A percentile compares a stretch with the other conserved stretches of the same genome.
Evolutionary conservation across 1,140 invertebrate species (phyloP).

Genomic region (Pantala flavescens): DNA sequence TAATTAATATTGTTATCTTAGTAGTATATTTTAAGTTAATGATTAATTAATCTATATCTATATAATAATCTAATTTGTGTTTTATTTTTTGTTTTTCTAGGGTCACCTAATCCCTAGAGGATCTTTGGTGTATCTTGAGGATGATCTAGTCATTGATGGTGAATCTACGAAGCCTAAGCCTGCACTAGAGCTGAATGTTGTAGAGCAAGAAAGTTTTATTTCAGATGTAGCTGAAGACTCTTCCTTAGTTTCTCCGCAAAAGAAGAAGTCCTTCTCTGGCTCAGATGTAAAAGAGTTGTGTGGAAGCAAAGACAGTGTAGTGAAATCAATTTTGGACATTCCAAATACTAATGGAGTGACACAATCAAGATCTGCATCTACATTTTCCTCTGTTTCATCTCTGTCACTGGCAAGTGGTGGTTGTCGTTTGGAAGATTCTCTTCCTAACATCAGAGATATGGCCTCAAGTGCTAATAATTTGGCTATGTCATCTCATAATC

Average conservation of each 20-base stretch:
- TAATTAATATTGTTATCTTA: too few relatives aligned
- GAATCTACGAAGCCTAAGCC: neutral
- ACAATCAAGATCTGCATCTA: neutral
- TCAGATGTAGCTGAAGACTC: neutral
- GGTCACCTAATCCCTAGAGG: slow-evolving; percentile 16
- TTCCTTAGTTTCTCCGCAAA: neutral
- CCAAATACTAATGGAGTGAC: neutral
- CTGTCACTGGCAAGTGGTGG: neutral
- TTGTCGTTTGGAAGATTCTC: neutral
- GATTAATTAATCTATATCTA: too few relatives aligned
- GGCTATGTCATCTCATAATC: neutral
- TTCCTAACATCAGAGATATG: neutral
- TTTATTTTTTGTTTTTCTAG: neutral
- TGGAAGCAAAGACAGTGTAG: neutral
- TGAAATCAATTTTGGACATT: neutral
- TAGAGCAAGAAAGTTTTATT: neutral
- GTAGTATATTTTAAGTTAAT: too few relatives aligned
- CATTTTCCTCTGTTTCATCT: neutral
- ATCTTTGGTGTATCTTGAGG: slow-evolving; percentile 17
- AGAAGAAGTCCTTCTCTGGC: neutral
- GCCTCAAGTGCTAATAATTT: neutral
- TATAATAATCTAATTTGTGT: too few relatives aligned
- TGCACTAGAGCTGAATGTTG: neutral
- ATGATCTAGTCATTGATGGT: slow-evolving; percentile 19
- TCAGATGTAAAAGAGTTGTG: neutral